phyloP scores from a whole-genome alignment of 2,888 invertebrate genomes.

The Nephrotoma appendiculata region DNA sequence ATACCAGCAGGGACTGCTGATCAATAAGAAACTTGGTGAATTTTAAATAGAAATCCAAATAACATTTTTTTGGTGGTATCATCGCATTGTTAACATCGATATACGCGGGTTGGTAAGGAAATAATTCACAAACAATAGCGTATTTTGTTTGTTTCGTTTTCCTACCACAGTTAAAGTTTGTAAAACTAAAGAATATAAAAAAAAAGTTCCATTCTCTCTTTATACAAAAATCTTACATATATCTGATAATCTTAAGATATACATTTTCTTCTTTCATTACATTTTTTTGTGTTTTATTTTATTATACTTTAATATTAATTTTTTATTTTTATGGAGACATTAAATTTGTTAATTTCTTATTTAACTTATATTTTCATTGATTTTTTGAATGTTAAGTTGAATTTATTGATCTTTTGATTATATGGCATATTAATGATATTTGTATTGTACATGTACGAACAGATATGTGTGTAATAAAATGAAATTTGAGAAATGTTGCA shows the following conservation, averaged over 20 bases:
- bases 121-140: not conserved
- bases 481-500: not conserved
- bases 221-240: not conserved
- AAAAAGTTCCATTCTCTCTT: not conserved
- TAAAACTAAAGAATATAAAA: not conserved
- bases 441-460: not conserved
- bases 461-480: not conserved
- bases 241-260: not conserved
- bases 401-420: not conserved
- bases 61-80: not conserved
- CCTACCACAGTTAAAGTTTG: not conserved
- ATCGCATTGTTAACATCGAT: not conserved
- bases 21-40: not conserved
- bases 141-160: not conserved
- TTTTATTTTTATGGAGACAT: not conserved
- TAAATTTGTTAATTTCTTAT: not conserved
- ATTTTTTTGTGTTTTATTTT: not conserved
- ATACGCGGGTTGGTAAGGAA: not conserved
- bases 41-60: not conserved
- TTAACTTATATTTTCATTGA: not conserved
- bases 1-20: not conserved
- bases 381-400: not conserved
- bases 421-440: not conserved
- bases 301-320: not conserved
- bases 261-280: not conserved